Evolutionary conservation across 2,113 vertebrate species (phyloP).

Genomic region (Pelusios castaneus): DNA sequence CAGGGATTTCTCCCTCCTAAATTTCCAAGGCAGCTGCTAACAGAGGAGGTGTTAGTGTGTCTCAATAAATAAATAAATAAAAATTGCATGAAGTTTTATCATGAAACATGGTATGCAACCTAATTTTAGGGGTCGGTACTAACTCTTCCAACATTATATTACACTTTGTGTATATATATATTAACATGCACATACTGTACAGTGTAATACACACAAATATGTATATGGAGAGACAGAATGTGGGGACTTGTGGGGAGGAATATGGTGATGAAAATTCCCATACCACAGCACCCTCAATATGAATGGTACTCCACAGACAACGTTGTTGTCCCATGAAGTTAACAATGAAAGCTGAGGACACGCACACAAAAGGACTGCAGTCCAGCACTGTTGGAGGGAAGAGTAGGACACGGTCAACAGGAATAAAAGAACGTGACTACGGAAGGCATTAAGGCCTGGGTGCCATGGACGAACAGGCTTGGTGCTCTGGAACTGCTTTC

Average conservation of each 20-base stretch:
- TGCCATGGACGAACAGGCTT: too few relatives aligned
- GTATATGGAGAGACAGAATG: background rate
- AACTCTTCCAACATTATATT: background rate
- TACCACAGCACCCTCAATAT: background rate
- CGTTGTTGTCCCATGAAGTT: background rate
- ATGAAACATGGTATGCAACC: background rate
- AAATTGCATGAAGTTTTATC: background rate
- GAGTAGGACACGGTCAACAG: background rate
- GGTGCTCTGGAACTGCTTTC: too few relatives aligned
- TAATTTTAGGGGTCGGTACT: background rate
- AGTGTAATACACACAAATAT: background rate
- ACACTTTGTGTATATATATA: accelerated
- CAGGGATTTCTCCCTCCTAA: background rate
- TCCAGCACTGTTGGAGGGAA: background rate
- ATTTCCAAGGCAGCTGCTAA: background rate
- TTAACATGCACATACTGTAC: background rate
- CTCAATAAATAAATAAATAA: background rate
- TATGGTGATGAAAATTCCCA: background rate
- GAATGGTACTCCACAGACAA: background rate
- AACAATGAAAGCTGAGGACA: background rate
- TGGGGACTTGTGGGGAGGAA: background rate
- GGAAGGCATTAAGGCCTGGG: background rate
- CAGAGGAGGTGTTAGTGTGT: background rate
- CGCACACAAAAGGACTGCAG: background rate
- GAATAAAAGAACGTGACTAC: background rate